Percentiles rank a stretch among this genome's conserved stretches.
Conservation (phyloP, 2,888 invertebrate genomes). For the Acronicta leporina region DNA sequence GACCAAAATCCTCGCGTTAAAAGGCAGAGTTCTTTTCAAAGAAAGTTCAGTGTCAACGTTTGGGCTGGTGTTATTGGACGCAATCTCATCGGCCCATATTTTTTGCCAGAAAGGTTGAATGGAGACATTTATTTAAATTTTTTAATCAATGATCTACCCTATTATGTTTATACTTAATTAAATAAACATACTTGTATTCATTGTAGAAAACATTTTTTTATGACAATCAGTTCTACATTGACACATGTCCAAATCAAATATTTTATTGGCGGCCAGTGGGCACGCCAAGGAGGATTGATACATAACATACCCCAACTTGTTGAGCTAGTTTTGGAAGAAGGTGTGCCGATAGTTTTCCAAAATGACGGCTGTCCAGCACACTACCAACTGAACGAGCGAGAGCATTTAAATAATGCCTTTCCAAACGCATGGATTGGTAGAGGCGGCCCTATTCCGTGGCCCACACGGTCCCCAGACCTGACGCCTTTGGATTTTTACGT, state of each 20-base stretch:
- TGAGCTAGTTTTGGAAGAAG: too few relatives aligned
- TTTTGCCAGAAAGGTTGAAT: constrained; percentile 25
- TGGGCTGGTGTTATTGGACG: constrained; percentile 36
- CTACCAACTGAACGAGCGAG: constrained; percentile 6
- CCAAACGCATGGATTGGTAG: constrained; percentile 14
- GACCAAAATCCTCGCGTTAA: constrained; percentile 32
- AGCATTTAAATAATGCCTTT: constrained; percentile 13
- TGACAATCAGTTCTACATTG: too few relatives aligned
- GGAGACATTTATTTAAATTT: constrained; percentile 10
- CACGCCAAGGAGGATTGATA: too few relatives aligned
- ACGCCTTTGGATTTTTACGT: constrained; percentile 1
- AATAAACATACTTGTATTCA: too few relatives aligned
- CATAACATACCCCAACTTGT: too few relatives aligned
- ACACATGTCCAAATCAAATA: too few relatives aligned
- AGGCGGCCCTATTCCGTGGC: constrained; percentile 9
- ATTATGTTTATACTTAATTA: too few relatives aligned
- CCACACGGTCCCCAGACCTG: too few relatives aligned
- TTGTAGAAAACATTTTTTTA: too few relatives aligned
- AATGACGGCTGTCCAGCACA: constrained; percentile 16
- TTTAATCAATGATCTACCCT: neutral
- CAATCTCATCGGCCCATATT: constrained; percentile 22
- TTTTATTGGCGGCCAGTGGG: too few relatives aligned
- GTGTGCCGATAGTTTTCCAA: constrained; percentile 4
- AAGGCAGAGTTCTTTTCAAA: constrained; percentile 27
- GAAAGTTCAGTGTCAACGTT: constrained; percentile 31